A percentile compares a stretch with the other conserved stretches of the same genome.
phyloP scores from a whole-genome alignment of 1,140 invertebrate genomes.

The Neodiprion lecontei region DNA sequence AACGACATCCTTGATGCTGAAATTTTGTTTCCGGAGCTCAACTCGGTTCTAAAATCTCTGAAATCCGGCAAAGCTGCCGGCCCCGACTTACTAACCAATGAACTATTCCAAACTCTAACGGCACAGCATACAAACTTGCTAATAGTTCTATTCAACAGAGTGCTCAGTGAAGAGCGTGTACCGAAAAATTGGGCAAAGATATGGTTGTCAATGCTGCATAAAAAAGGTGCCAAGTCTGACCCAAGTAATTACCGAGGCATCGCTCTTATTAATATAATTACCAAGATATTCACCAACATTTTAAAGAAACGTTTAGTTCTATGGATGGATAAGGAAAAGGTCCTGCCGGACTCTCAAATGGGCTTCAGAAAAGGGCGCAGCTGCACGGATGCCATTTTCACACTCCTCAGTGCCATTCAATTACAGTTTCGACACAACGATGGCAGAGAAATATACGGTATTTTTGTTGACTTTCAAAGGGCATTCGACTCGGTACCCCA shows the following conservation, averaged over 20 bases:
- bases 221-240: slow-evolving; percentile 27
- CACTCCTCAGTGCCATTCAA: slow-evolving; percentile 25
- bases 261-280: slow-evolving; percentile 25
- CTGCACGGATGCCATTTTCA: slow-evolving; percentile 29
- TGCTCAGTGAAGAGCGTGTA: slow-evolving; percentile 15
- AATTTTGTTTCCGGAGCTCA: slow-evolving; percentile 16
- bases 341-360: slow-evolving; percentile 30
- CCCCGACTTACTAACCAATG: slow-evolving; percentile 17
- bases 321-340: slow-evolving; percentile 22
- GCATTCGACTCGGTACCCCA: slow-evolving; percentile 35
- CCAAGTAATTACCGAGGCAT: slow-evolving; percentile 28
- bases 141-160: slow-evolving; percentile 19
- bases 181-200: slow-evolving; percentile 18
- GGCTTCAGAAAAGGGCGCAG: slow-evolving; percentile 1
- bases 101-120: slow-evolving; percentile 19
- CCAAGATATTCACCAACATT: slow-evolving; percentile 35
- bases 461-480: slow-evolving; percentile 37
- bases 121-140: not conserved
- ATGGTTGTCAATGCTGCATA: slow-evolving; percentile 23
- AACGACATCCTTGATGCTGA: slow-evolving; percentile 10
- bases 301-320: slow-evolving; percentile 21
- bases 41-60: slow-evolving; percentile 6
- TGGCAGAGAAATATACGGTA: slow-evolving; percentile 27
- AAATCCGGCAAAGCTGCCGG: slow-evolving; percentile 19
- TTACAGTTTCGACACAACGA: slow-evolving; percentile 16